Conservation (phyloP, 2,888 invertebrate genomes). For the Microctonus brassicae region DNA sequence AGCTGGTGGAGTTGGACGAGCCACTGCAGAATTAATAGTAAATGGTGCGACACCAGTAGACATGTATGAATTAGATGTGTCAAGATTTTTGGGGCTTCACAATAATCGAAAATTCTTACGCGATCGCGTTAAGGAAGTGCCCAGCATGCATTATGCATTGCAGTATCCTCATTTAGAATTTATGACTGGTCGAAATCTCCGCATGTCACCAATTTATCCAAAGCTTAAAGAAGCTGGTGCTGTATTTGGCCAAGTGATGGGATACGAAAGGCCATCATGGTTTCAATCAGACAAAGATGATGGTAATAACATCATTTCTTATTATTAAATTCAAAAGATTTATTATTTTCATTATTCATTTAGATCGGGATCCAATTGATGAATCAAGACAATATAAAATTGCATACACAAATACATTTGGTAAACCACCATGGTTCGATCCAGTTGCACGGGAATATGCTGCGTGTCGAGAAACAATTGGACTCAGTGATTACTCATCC, state of each 20-base stretch:
- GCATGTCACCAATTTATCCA: constrained; percentile 96
- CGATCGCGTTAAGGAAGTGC: constrained; percentile 92
- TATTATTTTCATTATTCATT: not conserved
- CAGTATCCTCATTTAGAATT: constrained; percentile 90
- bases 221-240: constrained; percentile 91
- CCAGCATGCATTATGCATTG: constrained; percentile 87
- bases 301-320: constrained; percentile 58
- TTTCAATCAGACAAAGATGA: constrained; percentile 77
- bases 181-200: constrained; percentile 86
- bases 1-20: constrained; percentile 94
- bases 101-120: constrained; percentile 93
- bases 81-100: constrained; percentile 91
- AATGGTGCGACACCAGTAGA: constrained; percentile 86
- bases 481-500: constrained; percentile 95
- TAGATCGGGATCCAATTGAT: constrained; percentile 64
- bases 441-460: constrained; percentile 90
- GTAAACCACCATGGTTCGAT: constrained; percentile 95
- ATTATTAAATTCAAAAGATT: not conserved
- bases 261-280: constrained; percentile 95
- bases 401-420: constrained; percentile 86
- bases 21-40: constrained; percentile 89
- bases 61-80: constrained; percentile 90
- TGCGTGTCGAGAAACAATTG: constrained; percentile 92
- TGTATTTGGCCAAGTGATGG: constrained; percentile 97
- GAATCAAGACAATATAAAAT: constrained; percentile 76